Conservation (phyloP, 2,888 invertebrate genomes). For the Callinectes sapidus region DNA sequence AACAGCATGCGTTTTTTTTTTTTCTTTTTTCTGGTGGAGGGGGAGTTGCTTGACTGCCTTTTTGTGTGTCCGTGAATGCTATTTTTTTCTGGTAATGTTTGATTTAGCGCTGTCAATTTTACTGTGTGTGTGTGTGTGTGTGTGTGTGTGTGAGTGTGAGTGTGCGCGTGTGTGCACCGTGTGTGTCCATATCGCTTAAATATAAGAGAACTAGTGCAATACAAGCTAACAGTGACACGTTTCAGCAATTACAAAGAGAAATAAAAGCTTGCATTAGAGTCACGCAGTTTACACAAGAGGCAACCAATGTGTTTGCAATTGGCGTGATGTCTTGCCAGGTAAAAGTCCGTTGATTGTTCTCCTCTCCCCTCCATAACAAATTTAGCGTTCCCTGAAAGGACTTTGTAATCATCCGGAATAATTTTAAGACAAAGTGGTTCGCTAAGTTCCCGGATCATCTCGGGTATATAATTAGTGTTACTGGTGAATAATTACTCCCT, state of each 20-base stretch:
- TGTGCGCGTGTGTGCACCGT: not conserved
- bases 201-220: not conserved
- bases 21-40: not conserved
- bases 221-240: not conserved
- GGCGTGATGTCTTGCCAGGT: not conserved
- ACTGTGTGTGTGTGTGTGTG: not conserved
- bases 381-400: not conserved
- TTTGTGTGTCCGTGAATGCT: not conserved
- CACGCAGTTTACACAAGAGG: not conserved
- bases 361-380: not conserved
- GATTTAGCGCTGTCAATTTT: not conserved
- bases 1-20: not conserved
- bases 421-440: slow-evolving; percentile 14
- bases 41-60: not conserved
- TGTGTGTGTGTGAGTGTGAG: not conserved
- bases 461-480: not conserved
- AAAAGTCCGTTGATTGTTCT: not conserved
- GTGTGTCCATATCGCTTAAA: not conserved
- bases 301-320: not conserved
- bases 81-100: not conserved
- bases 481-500: not conserved
- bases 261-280: not conserved
- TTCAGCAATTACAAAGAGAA: not conserved
- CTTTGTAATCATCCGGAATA: slow-evolving; percentile 11
- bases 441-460: not conserved